Conservation (phyloP, 2,888 invertebrate species). For the Cloeon dipterum region DNA sequence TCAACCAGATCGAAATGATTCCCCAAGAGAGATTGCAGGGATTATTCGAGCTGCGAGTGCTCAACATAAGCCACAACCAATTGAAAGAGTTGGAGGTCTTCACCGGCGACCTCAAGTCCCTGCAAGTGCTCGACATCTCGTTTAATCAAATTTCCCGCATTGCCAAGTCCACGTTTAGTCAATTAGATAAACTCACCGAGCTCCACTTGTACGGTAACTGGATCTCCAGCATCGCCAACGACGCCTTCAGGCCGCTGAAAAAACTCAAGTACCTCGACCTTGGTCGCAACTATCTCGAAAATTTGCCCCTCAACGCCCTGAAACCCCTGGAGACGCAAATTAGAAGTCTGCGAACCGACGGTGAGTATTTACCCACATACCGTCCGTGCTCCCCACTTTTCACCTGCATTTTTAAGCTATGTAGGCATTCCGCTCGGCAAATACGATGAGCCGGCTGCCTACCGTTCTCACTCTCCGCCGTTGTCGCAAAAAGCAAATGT, state of each 20-base stretch:
- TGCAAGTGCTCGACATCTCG: conserved; percentile 55
- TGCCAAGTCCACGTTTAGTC: conserved; percentile 48
- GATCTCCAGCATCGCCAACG: conserved; percentile 51
- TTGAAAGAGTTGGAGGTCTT: conserved; percentile 64
- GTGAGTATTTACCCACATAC: conserved; percentile 36
- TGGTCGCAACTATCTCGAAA: conserved; percentile 61
- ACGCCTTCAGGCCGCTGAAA: conserved; percentile 51
- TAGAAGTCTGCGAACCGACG: conserved; percentile 51
- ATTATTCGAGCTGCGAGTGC: conserved; percentile 39
- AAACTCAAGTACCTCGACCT: conserved; percentile 55
- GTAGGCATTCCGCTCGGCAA: too few species aligned
- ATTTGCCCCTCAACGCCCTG: conserved; percentile 54
- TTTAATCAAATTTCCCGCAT: conserved; percentile 61
- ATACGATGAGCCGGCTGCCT: too few species aligned
- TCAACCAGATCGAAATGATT: conserved; percentile 59
- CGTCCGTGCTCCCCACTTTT: background rate
- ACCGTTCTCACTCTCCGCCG: too few species aligned
- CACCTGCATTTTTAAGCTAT: too few species aligned
- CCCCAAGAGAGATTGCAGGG: conserved; percentile 69
- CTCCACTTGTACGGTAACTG: conserved; percentile 62
- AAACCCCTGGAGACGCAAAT: conserved; percentile 62
- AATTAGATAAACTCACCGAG: conserved; percentile 52
- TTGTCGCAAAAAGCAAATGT: too few species aligned
- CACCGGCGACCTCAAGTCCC: conserved; percentile 46
- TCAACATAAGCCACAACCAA: conserved; percentile 67